These are phyloP conservation scores for Pimephales promelas DNA, from an alignment of 2,113 vertebrate genomes.

Conservation along the genomic window DNA sequence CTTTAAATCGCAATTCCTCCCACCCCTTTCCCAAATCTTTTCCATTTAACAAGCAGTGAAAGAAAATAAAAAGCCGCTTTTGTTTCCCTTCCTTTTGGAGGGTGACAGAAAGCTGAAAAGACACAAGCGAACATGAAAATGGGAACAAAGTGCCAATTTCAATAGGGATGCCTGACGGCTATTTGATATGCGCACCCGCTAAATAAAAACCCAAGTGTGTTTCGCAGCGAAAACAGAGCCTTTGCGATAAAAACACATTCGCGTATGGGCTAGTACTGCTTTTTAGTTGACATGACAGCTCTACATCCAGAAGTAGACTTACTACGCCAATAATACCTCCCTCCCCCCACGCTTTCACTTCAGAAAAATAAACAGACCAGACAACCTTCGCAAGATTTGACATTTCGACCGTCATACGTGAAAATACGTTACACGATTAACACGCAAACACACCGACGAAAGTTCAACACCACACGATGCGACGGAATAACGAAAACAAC, in stretches of 20 bases:
- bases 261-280: not conserved
- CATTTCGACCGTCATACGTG: not conserved
- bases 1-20: constrained; percentile 87
- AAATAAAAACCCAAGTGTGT: constrained; percentile 65
- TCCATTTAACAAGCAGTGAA: constrained; percentile 89
- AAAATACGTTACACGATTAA: not conserved
- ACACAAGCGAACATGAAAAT: constrained; percentile 84
- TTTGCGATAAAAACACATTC: not conserved
- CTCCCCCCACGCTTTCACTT: constrained; percentile 57
- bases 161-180: constrained; percentile 77
- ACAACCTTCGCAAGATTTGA: constrained; percentile 30
- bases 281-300: constrained; percentile 39
- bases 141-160: constrained; percentile 88
- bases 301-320: constrained; percentile 22
- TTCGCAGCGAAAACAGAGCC: not conserved
- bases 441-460: not conserved
- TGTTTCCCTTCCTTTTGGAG: constrained; percentile 84
- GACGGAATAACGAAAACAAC: not conserved
- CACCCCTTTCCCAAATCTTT: constrained; percentile 86
- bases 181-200: constrained; percentile 76
- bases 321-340: constrained; percentile 44
- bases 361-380: constrained; percentile 60
- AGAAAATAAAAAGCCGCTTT: constrained; percentile 89
- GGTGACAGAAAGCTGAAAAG: constrained; percentile 80
- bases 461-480: not conserved